Conservation (phyloP, 2,113 vertebrate species). For the Microtus pennsylvanicus region DNA sequence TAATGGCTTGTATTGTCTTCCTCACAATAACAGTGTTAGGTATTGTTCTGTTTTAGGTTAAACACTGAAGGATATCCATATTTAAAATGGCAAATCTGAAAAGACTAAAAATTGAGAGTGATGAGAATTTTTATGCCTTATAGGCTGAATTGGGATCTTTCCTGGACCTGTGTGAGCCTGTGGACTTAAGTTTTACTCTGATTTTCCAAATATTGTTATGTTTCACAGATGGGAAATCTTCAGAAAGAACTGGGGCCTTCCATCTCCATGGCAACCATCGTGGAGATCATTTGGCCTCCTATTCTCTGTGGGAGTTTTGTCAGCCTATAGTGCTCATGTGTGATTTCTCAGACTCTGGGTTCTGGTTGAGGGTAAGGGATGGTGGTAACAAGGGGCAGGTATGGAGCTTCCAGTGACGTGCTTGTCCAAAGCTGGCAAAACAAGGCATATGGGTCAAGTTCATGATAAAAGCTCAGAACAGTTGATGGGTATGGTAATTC, state of each 20-base stretch:
- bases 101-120: background rate
- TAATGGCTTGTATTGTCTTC: background rate
- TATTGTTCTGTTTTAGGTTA: constrained; percentile 22
- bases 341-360: constrained; percentile 17
- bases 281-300: background rate
- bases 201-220: background rate
- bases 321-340: background rate
- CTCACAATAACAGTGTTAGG: background rate
- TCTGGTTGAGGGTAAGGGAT: constrained; percentile 11
- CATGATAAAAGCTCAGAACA: constrained; percentile 11
- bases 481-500: background rate
- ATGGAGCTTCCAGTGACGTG: constrained; percentile 1
- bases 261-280: background rate
- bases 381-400: background rate
- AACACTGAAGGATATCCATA: background rate
- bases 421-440: background rate
- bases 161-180: background rate
- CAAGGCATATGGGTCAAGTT: background rate
- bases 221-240: constrained; percentile 21
- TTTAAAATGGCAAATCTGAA: constrained; percentile 1
- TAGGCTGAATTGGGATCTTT: background rate
- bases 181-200: background rate
- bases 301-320: background rate
- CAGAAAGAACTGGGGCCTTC: background rate
- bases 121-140: background rate